A percentile compares a stretch with the other conserved stretches of the same genome.
Evolutionary conservation across 2,797 vertebrate genomes (phyloP).

Genomic region (Acanthurus tractus): DNA sequence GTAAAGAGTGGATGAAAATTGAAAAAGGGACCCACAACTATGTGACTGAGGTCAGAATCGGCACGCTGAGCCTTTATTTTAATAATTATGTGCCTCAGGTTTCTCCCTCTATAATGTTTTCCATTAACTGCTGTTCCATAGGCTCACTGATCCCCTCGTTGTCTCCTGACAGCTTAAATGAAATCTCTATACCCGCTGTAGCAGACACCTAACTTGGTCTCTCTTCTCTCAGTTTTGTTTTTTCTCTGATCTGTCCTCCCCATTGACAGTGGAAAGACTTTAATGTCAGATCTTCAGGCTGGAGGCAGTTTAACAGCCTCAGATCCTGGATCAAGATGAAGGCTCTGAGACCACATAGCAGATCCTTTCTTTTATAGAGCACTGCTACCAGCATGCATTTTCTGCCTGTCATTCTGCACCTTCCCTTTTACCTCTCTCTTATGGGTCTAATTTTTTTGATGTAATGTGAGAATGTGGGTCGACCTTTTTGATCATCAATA

Average conservation of each 20-base stretch:
- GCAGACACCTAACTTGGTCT: slow-evolving; percentile 33
- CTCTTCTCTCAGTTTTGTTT: background rate
- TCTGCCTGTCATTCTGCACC: too few relatives aligned
- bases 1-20: slow-evolving; percentile 37
- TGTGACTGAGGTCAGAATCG: slow-evolving; percentile 42
- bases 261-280: slow-evolving; percentile 34
- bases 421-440: too few relatives aligned
- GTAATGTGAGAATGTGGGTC: slow-evolving; percentile 5
- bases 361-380: slow-evolving; percentile 11
- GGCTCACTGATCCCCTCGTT: slow-evolving; percentile 38
- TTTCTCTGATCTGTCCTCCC: slow-evolving; percentile 23
- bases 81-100: slow-evolving; percentile 49
- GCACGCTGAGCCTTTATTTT: slow-evolving; percentile 45
- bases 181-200: slow-evolving; percentile 53
- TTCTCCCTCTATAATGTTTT: slow-evolving; percentile 63
- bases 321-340: slow-evolving; percentile 35
- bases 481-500: slow-evolving; percentile 21
- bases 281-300: slow-evolving; percentile 25
- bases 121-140: slow-evolving; percentile 70
- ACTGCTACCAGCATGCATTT: background rate
- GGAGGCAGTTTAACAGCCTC: slow-evolving; percentile 20
- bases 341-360: slow-evolving; percentile 18
- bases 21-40: slow-evolving; percentile 16
- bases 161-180: slow-evolving; percentile 56
- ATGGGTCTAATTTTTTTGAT: background rate